These are phyloP conservation scores for Macroramphosus scolopax DNA, from an alignment of 2,797 vertebrate genomes.

Conservation along the genomic window DNA sequence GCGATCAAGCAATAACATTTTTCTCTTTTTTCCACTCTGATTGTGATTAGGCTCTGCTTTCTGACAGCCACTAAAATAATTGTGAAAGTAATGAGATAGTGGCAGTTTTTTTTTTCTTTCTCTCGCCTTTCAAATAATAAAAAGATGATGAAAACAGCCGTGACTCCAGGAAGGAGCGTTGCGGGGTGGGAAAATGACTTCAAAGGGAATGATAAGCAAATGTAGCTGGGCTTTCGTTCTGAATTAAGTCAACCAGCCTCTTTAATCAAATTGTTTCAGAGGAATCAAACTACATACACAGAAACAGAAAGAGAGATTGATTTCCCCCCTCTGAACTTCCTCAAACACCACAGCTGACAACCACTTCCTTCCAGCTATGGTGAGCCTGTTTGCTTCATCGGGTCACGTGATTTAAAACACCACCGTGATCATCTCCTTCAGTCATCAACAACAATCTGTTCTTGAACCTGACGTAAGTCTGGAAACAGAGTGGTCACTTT, in stretches of 20 bases:
- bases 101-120: constrained; percentile 37
- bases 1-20: constrained; percentile 75
- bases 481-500: too few relatives aligned
- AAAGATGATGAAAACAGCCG: constrained; percentile 66
- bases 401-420: too few relatives aligned
- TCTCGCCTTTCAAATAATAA: constrained; percentile 57
- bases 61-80: constrained; percentile 76
- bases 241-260: constrained; percentile 68
- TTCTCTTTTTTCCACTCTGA: constrained; percentile 54
- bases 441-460: too few relatives aligned
- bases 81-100: constrained; percentile 69
- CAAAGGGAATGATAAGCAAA: constrained; percentile 74
- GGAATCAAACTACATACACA: constrained; percentile 60
- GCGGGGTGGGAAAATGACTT: constrained; percentile 63
- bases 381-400: not conserved
- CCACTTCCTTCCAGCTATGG: constrained; percentile 17
- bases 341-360: constrained; percentile 13
- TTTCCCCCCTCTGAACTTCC: constrained; percentile 37
- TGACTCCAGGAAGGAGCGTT: constrained; percentile 61
- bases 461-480: too few relatives aligned
- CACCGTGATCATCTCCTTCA: too few relatives aligned
- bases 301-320: constrained; percentile 30
- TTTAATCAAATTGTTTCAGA: constrained; percentile 77
- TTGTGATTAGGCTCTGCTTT: constrained; percentile 66
- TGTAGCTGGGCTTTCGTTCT: constrained; percentile 65